These are phyloP conservation scores for Danaus chrysippus DNA, from an alignment of 2,888 invertebrate genomes.

Conservation along the genomic window DNA sequence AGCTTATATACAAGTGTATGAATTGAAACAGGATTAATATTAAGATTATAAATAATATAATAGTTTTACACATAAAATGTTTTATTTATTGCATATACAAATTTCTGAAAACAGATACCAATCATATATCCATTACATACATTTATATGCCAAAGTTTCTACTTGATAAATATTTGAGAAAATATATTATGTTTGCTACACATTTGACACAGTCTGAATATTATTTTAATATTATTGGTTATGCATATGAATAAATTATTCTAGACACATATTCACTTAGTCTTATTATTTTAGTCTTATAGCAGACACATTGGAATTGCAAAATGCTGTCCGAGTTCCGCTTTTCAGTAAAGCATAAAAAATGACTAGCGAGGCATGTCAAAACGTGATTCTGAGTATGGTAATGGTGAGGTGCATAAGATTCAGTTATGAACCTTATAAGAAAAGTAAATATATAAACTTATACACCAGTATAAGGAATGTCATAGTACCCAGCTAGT, in stretches of 20 bases:
- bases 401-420: neutral
- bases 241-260: slow-evolving; percentile 15
- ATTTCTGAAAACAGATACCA: slow-evolving; percentile 41
- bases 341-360: slow-evolving; percentile 18
- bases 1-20: slow-evolving; percentile 96
- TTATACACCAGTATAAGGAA: neutral
- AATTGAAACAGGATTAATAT: slow-evolving; percentile 72
- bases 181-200: slow-evolving; percentile 35
- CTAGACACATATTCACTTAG: slow-evolving; percentile 27
- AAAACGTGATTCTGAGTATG: neutral
- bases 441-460: no score
- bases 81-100: slow-evolving; percentile 72
- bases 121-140: slow-evolving; percentile 23
- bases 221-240: slow-evolving; percentile 17
- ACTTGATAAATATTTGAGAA: slow-evolving; percentile 45
- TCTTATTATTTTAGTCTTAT: slow-evolving; percentile 19
- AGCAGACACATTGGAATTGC: slow-evolving; percentile 26
- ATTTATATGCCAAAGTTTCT: slow-evolving; percentile 8
- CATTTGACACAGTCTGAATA: slow-evolving; percentile 56
- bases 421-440: no score
- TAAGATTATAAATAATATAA: slow-evolving; percentile 34
- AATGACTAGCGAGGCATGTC: slow-evolving; percentile 5
- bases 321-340: slow-evolving; percentile 20
- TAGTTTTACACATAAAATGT: slow-evolving; percentile 43
- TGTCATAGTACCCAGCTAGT: neutral